Conservation (phyloP, 2,797 vertebrate species). For the Champsocephalus esox region DNA sequence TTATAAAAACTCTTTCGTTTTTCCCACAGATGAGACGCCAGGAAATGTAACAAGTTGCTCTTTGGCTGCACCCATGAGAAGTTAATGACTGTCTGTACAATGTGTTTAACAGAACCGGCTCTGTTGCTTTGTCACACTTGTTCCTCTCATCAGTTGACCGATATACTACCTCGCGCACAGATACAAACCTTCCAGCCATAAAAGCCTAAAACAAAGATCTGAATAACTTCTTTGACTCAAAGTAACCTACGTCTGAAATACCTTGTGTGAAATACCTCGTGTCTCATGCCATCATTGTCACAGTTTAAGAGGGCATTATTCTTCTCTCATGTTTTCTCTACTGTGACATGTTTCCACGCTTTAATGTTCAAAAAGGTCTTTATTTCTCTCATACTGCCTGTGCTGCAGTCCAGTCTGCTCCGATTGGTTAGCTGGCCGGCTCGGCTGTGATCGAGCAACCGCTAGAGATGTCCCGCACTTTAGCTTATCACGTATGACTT, state of each 20-base stretch:
- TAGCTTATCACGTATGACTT: too few relatives aligned
- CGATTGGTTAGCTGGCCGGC: too few relatives aligned
- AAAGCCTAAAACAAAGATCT: neutral
- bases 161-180: neutral
- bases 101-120: constrained; percentile 1
- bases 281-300: neutral
- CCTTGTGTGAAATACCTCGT: too few relatives aligned
- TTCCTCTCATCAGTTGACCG: neutral
- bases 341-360: too few relatives aligned
- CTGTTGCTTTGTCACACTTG: neutral
- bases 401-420: too few relatives aligned
- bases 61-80: neutral
- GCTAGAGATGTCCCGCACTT: too few relatives aligned
- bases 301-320: neutral
- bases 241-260: neutral
- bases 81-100: fast-evolving
- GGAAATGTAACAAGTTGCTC: neutral
- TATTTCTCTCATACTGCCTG: too few relatives aligned
- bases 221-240: constrained; percentile 8
- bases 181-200: neutral
- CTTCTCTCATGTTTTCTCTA: too few relatives aligned
- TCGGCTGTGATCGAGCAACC: too few relatives aligned
- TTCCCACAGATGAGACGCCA: too few relatives aligned
- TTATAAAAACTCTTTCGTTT: too few relatives aligned
- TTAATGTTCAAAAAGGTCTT: too few relatives aligned